These are phyloP conservation scores for Choloepus didactylus DNA, from an alignment of 2,797 vertebrate genomes.

Conservation along the genomic window DNA sequence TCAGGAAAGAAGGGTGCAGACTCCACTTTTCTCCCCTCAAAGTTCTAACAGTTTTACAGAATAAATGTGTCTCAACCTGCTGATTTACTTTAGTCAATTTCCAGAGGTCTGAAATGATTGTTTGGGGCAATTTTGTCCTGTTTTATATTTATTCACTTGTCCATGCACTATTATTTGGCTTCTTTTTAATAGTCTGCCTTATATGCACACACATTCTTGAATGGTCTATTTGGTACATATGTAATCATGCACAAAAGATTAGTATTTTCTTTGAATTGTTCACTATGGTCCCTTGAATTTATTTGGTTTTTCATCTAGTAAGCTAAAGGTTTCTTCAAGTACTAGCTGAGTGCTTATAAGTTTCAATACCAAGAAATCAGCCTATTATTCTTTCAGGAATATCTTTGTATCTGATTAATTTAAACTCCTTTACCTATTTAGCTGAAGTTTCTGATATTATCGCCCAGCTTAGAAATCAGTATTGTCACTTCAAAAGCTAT, in stretches of 20 bases:
- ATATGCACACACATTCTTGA: not conserved
- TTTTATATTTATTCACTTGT: too few relatives aligned
- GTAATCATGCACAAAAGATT: not conserved
- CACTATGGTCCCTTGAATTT: not conserved
- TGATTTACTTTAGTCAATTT: too few relatives aligned
- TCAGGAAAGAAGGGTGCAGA: too few relatives aligned
- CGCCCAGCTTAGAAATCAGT: not conserved
- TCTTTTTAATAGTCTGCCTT: too few relatives aligned
- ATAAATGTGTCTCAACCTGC: too few relatives aligned
- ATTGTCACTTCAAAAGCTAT: not conserved
- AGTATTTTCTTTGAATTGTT: constrained; percentile 23
- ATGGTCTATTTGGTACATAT: not conserved
- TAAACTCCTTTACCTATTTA: not conserved
- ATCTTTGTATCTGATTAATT: not conserved
- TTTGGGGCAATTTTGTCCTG: too few relatives aligned
- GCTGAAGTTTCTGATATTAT: not conserved
- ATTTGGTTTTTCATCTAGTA: not conserved
- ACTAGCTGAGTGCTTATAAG: not conserved
- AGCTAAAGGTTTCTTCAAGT: not conserved
- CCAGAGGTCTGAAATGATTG: too few relatives aligned
- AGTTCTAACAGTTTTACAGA: too few relatives aligned
- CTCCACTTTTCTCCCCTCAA: too few relatives aligned
- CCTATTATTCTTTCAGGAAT: not conserved
- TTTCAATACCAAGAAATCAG: not conserved
- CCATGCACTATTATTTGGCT: too few relatives aligned